Evolutionary conservation across 2,888 invertebrate genomes (phyloP).

Genomic region (Heliconius cydno): DNA sequence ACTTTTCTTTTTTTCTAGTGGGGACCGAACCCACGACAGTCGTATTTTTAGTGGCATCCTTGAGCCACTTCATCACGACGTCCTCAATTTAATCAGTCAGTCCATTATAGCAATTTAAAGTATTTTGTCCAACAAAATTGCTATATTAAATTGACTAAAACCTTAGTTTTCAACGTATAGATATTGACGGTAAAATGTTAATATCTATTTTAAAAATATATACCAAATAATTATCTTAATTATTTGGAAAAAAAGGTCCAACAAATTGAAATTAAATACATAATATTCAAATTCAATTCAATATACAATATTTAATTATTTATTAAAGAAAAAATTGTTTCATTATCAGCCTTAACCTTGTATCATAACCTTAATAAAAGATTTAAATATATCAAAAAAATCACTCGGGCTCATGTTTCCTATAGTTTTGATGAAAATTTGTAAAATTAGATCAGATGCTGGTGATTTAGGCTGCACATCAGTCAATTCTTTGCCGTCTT

Average conservation of each 20-base stretch:
- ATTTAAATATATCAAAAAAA: background rate
- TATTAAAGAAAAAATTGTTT: background rate
- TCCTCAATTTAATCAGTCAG: no score
- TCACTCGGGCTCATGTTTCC: constrained; percentile 12
- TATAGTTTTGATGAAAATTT: constrained; percentile 15
- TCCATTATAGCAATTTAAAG: no score
- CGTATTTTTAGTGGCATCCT: no score
- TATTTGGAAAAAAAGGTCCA: background rate
- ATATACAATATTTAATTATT: background rate
- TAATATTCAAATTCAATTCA: background rate
- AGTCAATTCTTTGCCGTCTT: background rate
- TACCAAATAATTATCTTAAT: no score
- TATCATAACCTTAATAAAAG: background rate
- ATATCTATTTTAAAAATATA: no score
- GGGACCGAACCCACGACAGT: no score
- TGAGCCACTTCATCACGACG: no score
- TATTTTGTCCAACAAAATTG: no score
- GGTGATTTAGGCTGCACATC: background rate
- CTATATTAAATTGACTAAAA: no score
- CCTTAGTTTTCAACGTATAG: no score
- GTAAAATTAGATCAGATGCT: background rate
- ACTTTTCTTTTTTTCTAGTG: no score
- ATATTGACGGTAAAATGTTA: no score
- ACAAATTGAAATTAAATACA: background rate
- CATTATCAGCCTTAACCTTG: background rate